Evolutionary conservation across 1,140 invertebrate genomes (phyloP).

Genomic region (Pogonomyrmex californicus): DNA sequence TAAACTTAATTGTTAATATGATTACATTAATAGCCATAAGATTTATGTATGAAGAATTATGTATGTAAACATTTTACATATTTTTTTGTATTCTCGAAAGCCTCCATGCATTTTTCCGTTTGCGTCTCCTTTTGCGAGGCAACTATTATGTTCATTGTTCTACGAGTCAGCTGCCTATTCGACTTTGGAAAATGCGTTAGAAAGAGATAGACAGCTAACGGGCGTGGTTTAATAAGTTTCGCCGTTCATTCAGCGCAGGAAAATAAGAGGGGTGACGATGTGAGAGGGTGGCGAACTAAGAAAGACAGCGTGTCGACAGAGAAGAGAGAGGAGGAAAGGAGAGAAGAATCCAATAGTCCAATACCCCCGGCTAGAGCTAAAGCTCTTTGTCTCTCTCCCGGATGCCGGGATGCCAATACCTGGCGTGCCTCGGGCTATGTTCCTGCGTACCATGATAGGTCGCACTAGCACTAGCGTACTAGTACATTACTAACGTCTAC

Average conservation of each 20-base stretch:
- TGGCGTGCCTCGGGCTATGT: constrained; percentile 72
- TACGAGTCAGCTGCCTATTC: constrained; percentile 13
- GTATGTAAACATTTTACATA: not conserved
- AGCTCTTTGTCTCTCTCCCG: constrained; percentile 76
- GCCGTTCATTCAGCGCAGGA: constrained; percentile 27
- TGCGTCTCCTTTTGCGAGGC: not conserved
- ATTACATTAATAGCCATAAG: no score
- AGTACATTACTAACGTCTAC: constrained; percentile 1
- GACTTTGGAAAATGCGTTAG: constrained; percentile 38
- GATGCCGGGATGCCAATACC: constrained; percentile 76
- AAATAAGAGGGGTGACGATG: constrained; percentile 12
- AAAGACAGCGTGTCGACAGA: constrained; percentile 23
- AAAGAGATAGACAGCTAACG: constrained; percentile 45
- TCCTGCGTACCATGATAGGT: constrained; percentile 43
- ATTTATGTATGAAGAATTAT: no score
- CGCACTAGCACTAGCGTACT: constrained; percentile 9
- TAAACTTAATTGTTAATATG: no score
- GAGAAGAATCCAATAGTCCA: constrained; percentile 76
- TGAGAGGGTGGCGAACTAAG: not conserved
- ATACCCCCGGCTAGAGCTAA: constrained; percentile 67
- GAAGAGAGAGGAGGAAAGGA: constrained; percentile 25
- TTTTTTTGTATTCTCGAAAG: not conserved
- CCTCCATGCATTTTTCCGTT: not conserved
- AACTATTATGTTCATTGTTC: not conserved
- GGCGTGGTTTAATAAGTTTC: constrained; percentile 67